These are phyloP conservation scores for Notarius quadriscutis DNA, from an alignment of 2,113 vertebrate species.

Conservation along the genomic window DNA sequence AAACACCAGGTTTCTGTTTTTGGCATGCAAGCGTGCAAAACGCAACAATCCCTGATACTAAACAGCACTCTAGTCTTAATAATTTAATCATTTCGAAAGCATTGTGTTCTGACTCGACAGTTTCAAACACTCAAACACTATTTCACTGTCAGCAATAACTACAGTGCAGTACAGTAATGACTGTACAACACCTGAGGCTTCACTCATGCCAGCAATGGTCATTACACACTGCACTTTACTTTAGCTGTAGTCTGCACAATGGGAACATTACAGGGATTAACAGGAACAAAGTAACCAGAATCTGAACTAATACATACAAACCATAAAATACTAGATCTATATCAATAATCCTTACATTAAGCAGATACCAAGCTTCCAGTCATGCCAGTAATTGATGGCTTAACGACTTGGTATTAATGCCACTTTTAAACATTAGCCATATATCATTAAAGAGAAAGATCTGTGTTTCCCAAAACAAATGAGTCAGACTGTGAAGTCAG, in stretches of 20 bases:
- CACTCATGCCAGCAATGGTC: not conserved
- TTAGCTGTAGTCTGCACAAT: not conserved
- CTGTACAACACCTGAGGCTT: slow-evolving; percentile 2
- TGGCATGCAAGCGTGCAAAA: not conserved
- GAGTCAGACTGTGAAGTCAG: slow-evolving; percentile 30
- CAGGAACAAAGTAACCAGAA: not conserved
- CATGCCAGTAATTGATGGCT: not conserved
- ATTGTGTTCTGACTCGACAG: not conserved
- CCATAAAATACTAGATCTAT: not conserved
- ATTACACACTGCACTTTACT: slow-evolving; percentile 10
- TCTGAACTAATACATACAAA: not conserved
- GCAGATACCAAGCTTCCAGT: not conserved
- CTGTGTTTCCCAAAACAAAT: slow-evolving; percentile 45
- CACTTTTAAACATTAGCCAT: not conserved
- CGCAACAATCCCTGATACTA: not conserved
- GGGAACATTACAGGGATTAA: not conserved
- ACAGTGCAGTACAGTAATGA: not conserved
- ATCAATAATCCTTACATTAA: not conserved
- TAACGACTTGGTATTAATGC: not conserved
- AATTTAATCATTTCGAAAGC: not conserved
- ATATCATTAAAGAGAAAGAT: slow-evolving; percentile 31
- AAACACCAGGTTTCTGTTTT: not conserved
- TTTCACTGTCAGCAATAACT: slow-evolving; percentile 17
- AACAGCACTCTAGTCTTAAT: not conserved
- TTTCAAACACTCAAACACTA: not conserved